phyloP scores from a whole-genome alignment of 2,888 invertebrate species.

The Anthophora plumipes region DNA sequence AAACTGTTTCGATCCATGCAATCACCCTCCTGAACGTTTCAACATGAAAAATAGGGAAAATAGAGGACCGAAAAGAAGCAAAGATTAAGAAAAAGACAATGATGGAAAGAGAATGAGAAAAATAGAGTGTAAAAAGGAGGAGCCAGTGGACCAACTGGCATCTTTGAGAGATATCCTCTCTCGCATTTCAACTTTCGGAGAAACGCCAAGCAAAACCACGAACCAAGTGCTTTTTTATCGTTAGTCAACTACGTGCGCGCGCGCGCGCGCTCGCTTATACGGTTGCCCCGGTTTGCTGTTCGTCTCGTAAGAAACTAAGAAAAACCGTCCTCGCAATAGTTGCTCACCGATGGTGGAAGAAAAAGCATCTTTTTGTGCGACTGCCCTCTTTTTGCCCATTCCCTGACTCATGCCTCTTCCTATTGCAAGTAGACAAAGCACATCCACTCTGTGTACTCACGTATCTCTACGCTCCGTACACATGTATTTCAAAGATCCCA shows the following conservation, averaged over 20 bases:
- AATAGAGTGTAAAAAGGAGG: constrained; percentile 15
- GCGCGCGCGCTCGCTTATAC: constrained; percentile 35
- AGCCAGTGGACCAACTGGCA: constrained; percentile 48
- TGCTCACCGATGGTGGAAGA: constrained; percentile 79
- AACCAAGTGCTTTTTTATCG: constrained; percentile 71
- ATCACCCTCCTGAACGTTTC: constrained; percentile 23
- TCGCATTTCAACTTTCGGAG: constrained; percentile 79
- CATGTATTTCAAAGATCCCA: not conserved
- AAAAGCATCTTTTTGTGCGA: constrained; percentile 78
- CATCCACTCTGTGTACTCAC: constrained; percentile 19
- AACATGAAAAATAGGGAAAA: constrained; percentile 1
- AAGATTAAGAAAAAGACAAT: not conserved
- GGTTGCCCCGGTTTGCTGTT: constrained; percentile 54
- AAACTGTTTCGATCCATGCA: constrained; percentile 9
- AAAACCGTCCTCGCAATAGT: constrained; percentile 81
- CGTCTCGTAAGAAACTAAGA: constrained; percentile 77
- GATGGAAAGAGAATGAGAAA: not conserved
- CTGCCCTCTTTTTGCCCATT: constrained; percentile 69
- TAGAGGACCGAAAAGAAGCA: not conserved
- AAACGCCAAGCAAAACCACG: constrained; percentile 77
- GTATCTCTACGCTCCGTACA: constrained; percentile 3
- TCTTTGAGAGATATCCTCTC: constrained; percentile 66
- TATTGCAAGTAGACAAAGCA: constrained; percentile 72
- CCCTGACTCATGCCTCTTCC: constrained; percentile 77
- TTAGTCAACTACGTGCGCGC: constrained; percentile 62